Evolutionary conservation across 1,140 invertebrate genomes (phyloP), one percentile per base, ranked within the genome.

Genomic region (Lepidotrigona ventralis): DNA sequence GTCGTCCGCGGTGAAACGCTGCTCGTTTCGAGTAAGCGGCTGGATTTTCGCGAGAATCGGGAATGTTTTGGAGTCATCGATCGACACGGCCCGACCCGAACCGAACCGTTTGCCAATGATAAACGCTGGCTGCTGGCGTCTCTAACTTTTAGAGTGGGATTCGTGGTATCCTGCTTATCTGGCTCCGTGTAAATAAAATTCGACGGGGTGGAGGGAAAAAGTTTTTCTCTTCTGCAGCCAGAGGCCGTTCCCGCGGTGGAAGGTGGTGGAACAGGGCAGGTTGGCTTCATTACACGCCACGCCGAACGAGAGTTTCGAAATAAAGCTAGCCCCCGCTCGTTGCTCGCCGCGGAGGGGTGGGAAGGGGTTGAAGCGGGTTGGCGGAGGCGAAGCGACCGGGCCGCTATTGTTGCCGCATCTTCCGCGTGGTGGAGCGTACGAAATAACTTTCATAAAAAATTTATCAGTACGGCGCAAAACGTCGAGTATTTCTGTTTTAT

Each of bases 141-240:
- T 39, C 64, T 81, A 84, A 84, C 83, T 84, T 84, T 84, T 81
- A 84, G 79, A 84, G 83, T 84, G 79, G 83, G 64, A 84, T 85
- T 79, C 75, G 80, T 54, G 71, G 76, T 84, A 71, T 80, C 70
- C 79, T 69, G 83, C 83, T 81, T 74, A 84, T 84, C 83, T 68
- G 70, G 33, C 46, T 84, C 39, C 60, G 72, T 64, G 73, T 84
- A 84, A 86, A 86, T 76, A 81, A 86, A 84, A 86, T 86, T 84
- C 71, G 72, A 84, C 66, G 71, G 53, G 23, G 58, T 6, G 21
- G 39, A 8, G 6, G 23, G 58, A 60, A 73, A 80, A 83, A 58
- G 33, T 83, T 75, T 80, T 77, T 74, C 33, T 39, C 53, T 56
- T 19, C 46, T 53, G 19, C 17, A 46, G n/a, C 33, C 60, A 23